Evolutionary conservation across 2,113 vertebrate species (phyloP).

Genomic region (Sapayoa aenigma): DNA sequence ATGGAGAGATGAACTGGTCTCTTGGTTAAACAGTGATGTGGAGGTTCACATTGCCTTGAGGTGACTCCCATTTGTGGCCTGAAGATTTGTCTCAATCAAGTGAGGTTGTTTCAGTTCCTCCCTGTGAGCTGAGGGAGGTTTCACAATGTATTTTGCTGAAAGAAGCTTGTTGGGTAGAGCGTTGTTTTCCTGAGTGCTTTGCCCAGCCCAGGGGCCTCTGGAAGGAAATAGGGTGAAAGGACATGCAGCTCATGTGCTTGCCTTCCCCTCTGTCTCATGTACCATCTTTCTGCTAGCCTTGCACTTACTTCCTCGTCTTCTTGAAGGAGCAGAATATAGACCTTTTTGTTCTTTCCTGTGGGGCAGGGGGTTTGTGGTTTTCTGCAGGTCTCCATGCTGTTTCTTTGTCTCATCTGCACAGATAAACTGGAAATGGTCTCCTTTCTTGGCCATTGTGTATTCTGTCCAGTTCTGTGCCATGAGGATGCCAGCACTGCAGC

Average conservation of each 20-base stretch:
- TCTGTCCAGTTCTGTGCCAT: not conserved
- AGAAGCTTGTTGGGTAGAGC: not conserved
- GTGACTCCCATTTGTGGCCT: not conserved
- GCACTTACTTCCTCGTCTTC: not conserved
- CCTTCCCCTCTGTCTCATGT: not conserved
- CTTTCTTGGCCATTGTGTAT: not conserved
- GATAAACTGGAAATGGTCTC: not conserved
- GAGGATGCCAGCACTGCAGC: not conserved
- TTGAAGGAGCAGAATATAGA: not conserved
- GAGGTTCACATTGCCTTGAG: not conserved
- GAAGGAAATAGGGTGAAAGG: not conserved
- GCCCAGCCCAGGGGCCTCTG: not conserved
- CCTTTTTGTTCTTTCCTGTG: not conserved
- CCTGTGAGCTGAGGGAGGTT: not conserved
- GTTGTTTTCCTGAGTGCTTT: not conserved
- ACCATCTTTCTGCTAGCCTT: not conserved
- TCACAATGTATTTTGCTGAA: not conserved
- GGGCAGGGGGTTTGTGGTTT: not conserved
- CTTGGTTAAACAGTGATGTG: not conserved
- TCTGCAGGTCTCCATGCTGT: accelerated
- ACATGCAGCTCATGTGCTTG: not conserved
- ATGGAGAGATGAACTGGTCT: not conserved
- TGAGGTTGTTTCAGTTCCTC: not conserved
- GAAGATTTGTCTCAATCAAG: not conserved
- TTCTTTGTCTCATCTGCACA: not conserved